phyloP scores from a whole-genome alignment of 2,113 vertebrate genomes.

The Scomber colias region DNA sequence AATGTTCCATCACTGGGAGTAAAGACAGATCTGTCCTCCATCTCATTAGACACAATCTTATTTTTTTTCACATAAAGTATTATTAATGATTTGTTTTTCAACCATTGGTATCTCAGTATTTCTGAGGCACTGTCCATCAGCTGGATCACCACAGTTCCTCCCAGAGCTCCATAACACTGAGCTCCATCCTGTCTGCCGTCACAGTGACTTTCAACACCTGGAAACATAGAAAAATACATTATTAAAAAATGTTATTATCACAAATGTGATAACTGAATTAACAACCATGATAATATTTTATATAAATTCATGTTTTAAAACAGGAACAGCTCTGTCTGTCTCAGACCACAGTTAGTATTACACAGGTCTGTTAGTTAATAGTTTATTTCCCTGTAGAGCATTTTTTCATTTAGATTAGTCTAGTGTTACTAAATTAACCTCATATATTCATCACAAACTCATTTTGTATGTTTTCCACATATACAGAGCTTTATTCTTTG shows the following conservation, averaged over 20 bases:
- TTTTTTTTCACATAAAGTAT: accelerated
- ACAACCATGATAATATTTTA: no score
- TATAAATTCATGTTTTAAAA: no score
- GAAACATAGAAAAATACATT: not conserved
- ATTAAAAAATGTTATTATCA: not conserved
- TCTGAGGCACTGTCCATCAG: not conserved
- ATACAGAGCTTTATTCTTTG: no score
- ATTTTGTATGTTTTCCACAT: no score
- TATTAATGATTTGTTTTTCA: accelerated
- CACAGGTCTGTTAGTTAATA: no score
- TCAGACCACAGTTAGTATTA: no score
- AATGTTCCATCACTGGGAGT: constrained; percentile 39
- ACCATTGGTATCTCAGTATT: accelerated
- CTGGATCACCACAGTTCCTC: constrained; percentile 56
- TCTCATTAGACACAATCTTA: accelerated
- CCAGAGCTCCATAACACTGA: constrained; percentile 70
- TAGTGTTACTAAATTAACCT: no score
- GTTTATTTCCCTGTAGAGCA: no score
- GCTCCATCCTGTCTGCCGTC: constrained; percentile 45
- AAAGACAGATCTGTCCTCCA: constrained; percentile 11
- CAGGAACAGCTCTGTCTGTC: no score
- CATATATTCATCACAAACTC: no score
- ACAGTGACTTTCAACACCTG: constrained; percentile 57
- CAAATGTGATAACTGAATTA: not conserved
- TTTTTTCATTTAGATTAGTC: no score